These are phyloP conservation scores for Poecilia gillii DNA, from an alignment of 2,797 vertebrate genomes.

Conservation along the genomic window DNA sequence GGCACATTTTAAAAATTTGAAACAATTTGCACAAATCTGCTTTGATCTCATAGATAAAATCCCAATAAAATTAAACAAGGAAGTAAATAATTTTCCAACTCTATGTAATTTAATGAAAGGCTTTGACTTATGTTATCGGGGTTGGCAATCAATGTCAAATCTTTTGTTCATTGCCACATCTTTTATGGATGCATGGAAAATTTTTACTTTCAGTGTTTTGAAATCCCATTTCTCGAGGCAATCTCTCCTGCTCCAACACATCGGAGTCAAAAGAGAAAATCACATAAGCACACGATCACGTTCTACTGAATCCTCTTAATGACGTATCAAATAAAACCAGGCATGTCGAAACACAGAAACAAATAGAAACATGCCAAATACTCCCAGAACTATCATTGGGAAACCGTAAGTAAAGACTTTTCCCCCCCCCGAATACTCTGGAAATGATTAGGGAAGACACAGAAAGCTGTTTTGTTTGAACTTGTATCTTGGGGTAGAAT, in stretches of 20 bases:
- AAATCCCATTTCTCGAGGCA: not conserved
- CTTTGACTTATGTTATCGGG: not conserved
- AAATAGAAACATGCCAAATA: not conserved
- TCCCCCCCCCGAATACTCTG: not conserved
- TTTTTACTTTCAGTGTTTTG: not conserved
- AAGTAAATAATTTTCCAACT: not conserved
- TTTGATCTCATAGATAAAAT: not conserved
- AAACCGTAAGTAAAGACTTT: not conserved
- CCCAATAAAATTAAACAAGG: not conserved
- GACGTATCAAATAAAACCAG: not conserved
- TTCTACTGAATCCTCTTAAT: not conserved
- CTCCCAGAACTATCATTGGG: not conserved
- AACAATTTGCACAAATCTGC: not conserved
- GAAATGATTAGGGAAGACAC: not conserved
- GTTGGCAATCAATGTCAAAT: not conserved
- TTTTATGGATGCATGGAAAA: not conserved
- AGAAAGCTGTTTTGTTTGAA: not conserved
- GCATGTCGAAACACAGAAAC: not conserved
- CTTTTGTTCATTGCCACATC: not conserved
- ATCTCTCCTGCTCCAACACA: not conserved
- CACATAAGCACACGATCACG: not conserved
- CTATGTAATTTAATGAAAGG: not conserved
- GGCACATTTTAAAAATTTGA: not conserved
- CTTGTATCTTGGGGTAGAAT: not conserved
- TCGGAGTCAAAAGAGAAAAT: not conserved